phyloP scores from a whole-genome alignment of 1,140 invertebrate genomes.

The Metopolophium dirhodum region DNA sequence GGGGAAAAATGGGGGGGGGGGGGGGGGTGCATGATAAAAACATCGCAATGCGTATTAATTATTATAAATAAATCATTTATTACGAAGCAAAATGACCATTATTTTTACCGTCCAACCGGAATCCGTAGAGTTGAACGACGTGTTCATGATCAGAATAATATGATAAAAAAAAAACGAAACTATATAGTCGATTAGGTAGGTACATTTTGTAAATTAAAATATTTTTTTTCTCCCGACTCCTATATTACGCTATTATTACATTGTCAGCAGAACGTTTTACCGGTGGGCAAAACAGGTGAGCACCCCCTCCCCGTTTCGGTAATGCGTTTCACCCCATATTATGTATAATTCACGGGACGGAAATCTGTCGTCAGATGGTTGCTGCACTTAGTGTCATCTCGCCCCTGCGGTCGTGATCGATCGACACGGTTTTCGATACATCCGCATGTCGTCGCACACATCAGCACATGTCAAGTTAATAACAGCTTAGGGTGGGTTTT shows the following conservation, averaged over 20 bases:
- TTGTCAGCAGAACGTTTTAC: not conserved
- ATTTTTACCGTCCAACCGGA: not conserved
- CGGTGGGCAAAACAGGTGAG: not conserved
- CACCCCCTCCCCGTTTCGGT: not conserved
- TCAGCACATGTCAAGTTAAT: not conserved
- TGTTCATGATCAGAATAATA: not conserved
- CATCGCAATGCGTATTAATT: not conserved
- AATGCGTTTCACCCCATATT: not conserved
- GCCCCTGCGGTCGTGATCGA: not conserved
- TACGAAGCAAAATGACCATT: not conserved
- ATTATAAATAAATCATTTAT: not conserved
- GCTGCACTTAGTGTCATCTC: constrained; percentile 11
- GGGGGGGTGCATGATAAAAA: too few relatives aligned
- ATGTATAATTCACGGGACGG: not conserved
- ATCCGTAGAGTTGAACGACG: not conserved
- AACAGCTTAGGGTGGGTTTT: not conserved
- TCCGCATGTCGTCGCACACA: not conserved
- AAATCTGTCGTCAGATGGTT: not conserved
- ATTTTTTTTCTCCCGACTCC: not conserved
- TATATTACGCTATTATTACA: not conserved
- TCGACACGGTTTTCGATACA: constrained; percentile 4
- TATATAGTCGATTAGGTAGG: not conserved
- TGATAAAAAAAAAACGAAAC: not conserved
- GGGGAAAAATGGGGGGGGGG: too few relatives aligned
- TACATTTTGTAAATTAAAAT: not conserved